Evolutionary conservation across 2,888 invertebrate genomes (phyloP), one percentile per base, ranked within the genome.

Genomic region (Cerceris ruficornis): DNA sequence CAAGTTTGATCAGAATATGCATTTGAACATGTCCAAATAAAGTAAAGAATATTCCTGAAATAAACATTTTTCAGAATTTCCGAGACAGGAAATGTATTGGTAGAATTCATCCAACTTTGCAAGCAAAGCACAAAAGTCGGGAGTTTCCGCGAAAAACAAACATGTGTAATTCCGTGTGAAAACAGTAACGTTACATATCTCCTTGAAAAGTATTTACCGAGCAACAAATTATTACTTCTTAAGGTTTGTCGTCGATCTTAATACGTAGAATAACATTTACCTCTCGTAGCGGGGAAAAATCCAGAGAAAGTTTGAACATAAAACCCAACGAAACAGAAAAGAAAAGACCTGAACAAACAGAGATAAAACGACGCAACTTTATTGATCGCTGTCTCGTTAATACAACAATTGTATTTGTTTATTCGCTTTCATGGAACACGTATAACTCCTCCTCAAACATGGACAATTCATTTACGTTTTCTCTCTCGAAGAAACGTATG

Each of bases 281-380:
- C 28, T 28, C 28, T 28, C 28, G 28, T 28, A 28, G 28, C 4
- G 28, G 28, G 59, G 11, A 59, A 54, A 68, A 52, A 17, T n/a
- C 9, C 41, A 9, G 6, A 5, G 11, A 46, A 46, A 11, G 9
- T 46, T 15, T 8, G 13, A 7, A 49, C 6, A 8, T 39, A 68
- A 54, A 59, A 15, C 17, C 7, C 17, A 75, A 60, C 9, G 61
- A 13, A 5, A 14, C 6, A 11, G 15, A 39, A 13, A 50, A n/a
- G 7, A 28, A 14, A 49, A 43, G 57, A 73, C 55, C 62, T 77
- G 77, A 50, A 54, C 49, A 77, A 77, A 77, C 70, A 77, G 17
- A 77, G 66, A 77, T 77, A 77, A 71, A 49, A 43, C 46, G 2
- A 8, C 17, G 11, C 14, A 39, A 1, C 28, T 8, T 77, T 71